Conservation (phyloP, 2,888 invertebrate genomes). For the Uropetala carovei region DNA sequence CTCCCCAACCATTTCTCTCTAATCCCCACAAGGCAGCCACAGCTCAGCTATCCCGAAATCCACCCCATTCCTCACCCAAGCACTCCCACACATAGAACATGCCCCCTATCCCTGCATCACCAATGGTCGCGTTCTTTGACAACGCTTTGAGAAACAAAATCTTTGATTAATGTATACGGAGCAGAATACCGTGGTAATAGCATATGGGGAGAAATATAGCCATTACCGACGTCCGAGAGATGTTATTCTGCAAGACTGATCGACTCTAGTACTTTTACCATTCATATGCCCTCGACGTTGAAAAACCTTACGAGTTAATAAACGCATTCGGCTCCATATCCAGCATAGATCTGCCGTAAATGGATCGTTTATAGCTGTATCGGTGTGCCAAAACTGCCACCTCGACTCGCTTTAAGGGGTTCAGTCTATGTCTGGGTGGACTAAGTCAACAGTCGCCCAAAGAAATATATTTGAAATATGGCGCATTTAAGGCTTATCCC, state of each 20-base stretch:
- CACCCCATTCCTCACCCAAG: background rate
- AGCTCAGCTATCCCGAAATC: background rate
- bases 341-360: background rate
- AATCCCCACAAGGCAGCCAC: conserved; percentile 39
- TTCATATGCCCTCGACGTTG: conserved; percentile 31
- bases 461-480: background rate
- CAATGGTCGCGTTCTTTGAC: background rate
- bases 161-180: background rate
- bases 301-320: background rate
- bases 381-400: conserved; percentile 20
- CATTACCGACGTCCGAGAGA: background rate
- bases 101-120: background rate
- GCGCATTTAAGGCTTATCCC: background rate
- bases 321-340: background rate
- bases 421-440: background rate
- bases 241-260: conserved; percentile 43
- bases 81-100: background rate
- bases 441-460: background rate
- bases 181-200: background rate
- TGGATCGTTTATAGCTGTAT: conserved; percentile 30
- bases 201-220: too few species aligned
- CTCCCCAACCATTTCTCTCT: conserved; percentile 10
- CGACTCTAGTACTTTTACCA: background rate
- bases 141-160: background rate
- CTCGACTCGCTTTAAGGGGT: background rate